Evolutionary conservation across 2,888 invertebrate species (phyloP).

Genomic region (Vandiemenella viatica): DNA sequence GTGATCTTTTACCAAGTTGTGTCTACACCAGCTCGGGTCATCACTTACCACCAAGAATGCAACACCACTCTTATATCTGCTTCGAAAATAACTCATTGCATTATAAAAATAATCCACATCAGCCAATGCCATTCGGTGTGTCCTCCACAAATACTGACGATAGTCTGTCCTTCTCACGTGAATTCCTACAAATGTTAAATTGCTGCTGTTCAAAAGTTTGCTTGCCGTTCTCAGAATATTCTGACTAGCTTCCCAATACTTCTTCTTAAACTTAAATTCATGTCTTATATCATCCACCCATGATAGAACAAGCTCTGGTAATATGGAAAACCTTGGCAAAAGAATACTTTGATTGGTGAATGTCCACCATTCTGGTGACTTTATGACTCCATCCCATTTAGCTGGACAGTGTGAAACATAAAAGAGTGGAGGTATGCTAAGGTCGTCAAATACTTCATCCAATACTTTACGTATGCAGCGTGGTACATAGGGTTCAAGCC

Average conservation of each 20-base stretch:
- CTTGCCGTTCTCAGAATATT: conserved; percentile 27
- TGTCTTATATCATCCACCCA: conserved; percentile 40
- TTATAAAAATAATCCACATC: conserved; percentile 27
- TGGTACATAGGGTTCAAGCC: conserved; percentile 33
- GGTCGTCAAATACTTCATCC: conserved; percentile 37
- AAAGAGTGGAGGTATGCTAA: conserved; percentile 38
- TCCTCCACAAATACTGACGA: conserved; percentile 36
- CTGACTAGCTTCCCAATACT: conserved; percentile 32
- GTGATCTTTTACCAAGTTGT: conserved; percentile 24
- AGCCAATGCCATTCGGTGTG: conserved; percentile 30
- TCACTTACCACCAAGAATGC: conserved; percentile 34
- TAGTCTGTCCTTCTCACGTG: conserved; percentile 42
- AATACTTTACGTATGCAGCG: conserved; percentile 35
- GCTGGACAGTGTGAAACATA: conserved; percentile 38
- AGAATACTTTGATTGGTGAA: conserved; percentile 40
- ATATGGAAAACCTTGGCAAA: conserved; percentile 35
- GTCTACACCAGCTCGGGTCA: conserved; percentile 33
- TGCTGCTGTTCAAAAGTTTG: conserved; percentile 22
- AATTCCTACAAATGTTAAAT: conserved; percentile 34
- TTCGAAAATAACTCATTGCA: conserved; percentile 32
- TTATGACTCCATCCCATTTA: conserved; percentile 32
- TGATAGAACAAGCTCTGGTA: conserved; percentile 36
- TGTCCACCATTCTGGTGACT: conserved; percentile 37
- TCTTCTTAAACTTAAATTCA: conserved; percentile 37
- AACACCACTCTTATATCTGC: conserved; percentile 26